phyloP scores from a whole-genome alignment of 1,140 invertebrate species.

The Heliconius melpomene region DNA sequence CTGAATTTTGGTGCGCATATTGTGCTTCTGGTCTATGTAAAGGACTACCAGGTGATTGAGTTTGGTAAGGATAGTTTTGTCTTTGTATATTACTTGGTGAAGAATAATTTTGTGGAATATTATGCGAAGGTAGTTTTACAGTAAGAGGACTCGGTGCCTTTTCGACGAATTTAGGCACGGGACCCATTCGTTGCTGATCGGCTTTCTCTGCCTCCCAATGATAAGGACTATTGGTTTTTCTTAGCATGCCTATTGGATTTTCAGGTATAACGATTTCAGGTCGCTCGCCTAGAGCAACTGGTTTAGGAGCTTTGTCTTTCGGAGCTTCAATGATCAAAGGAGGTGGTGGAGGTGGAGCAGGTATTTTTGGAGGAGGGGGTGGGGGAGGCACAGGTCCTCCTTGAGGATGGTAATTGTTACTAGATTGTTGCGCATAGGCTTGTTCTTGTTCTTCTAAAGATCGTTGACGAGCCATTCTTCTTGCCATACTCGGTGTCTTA shows the following conservation, averaged over 20 bases:
- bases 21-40: constrained; percentile 76
- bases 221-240: constrained; percentile 80
- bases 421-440: constrained; percentile 68
- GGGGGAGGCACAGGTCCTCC: constrained; percentile 80
- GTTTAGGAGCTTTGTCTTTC: constrained; percentile 72
- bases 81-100: constrained; percentile 61
- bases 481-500: constrained; percentile 92
- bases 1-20: constrained; percentile 66
- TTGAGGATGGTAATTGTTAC: constrained; percentile 76
- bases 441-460: constrained; percentile 80
- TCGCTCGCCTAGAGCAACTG: constrained; percentile 73
- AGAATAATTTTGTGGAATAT: constrained; percentile 68
- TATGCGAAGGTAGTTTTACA: constrained; percentile 72
- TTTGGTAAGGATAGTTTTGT: constrained; percentile 58
- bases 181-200: constrained; percentile 63
- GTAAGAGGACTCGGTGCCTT: constrained; percentile 76
- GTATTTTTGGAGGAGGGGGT: constrained; percentile 77
- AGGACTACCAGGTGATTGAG: constrained; percentile 71
- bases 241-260: constrained; percentile 84
- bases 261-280: constrained; percentile 87
- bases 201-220: constrained; percentile 79
- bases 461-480: constrained; percentile 85
- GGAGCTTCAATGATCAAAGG: constrained; percentile 80
- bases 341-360: constrained; percentile 80
- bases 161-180: constrained; percentile 74